Base-by-base conservation (phyloP, 2,888 invertebrate genomes). In the Agrochola litura region DNA sequence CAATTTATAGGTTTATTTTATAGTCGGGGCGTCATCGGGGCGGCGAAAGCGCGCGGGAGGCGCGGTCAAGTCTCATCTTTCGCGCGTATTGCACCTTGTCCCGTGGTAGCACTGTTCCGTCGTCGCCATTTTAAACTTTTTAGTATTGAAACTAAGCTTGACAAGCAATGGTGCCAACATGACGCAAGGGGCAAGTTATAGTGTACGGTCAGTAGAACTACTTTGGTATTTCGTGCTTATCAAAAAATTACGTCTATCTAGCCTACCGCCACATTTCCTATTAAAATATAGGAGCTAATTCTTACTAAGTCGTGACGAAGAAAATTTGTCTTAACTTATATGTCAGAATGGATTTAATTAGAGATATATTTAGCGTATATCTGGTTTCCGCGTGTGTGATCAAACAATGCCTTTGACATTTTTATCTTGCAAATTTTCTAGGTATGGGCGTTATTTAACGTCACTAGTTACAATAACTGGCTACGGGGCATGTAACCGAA, bases 251-350 rank as follows among this genome's bases (percentile, higher is more conserved):
- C 25, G 12, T 54, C n/a, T 10, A n/a, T 16, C 10, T 56, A n/a
- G 8, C 2, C 30, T 41, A 85, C 82, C 75, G 82, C 46, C 82
- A 85, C 75, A 81, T 68, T 12, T 64, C 69, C 67, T 60, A 46
- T 63, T 25, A 58, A 2, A 66, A 37, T 56, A 60, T 37, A 67
- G 10, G 56, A 83, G 69, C 8, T 8, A 30, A 16, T 58, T 63
- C 22, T 65, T 54, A 60, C 49, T 61, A 79, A 41, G 22, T 37
- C 60, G 22, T 79, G 41, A 14, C 0, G 19, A 68, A 52, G 4
- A 49, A 41, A 56, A 22, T 37, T 22, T 6, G 16, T 43, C 1
- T 9, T 16, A 52, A 25, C 25, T 68, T 43, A 9, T 22, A 22
- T 19, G 43, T 41, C n/a, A 49, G 5, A 49, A 49, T 22, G 12